These are phyloP conservation scores for Leucoraja erinaceus DNA, from an alignment of 2,113 vertebrate genomes.

Conservation along the genomic window DNA sequence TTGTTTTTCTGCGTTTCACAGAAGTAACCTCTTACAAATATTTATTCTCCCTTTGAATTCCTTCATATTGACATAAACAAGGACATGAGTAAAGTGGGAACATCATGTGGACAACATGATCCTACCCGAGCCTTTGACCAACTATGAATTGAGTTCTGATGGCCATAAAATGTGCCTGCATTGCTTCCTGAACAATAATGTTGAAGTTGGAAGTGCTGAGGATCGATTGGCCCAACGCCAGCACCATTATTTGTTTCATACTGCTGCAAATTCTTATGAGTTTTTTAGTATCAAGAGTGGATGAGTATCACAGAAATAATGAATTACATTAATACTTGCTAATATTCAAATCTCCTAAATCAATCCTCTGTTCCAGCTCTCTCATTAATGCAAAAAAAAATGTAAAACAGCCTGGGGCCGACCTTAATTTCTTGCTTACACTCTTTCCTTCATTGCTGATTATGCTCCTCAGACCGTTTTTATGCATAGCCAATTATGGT, in stretches of 20 bases:
- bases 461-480: constrained; percentile 19
- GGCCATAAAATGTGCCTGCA: not conserved
- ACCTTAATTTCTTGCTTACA: constrained; percentile 28
- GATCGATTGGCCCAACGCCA: not conserved
- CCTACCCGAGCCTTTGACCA: not conserved
- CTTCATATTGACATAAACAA: no score
- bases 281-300: not conserved
- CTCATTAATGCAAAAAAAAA: constrained; percentile 9
- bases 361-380: not conserved
- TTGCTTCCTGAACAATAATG: not conserved
- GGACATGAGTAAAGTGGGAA: no score
- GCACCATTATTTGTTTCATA: not conserved
- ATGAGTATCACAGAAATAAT: not conserved
- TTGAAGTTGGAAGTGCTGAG: not conserved
- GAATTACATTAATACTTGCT: not conserved
- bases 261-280: not conserved
- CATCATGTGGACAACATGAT: no score
- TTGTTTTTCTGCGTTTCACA: not conserved
- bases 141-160: not conserved
- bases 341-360: not conserved
- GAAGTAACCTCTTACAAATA: not conserved
- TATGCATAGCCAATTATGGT: not conserved
- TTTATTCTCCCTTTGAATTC: not conserved
- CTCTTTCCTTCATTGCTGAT: constrained; percentile 19
- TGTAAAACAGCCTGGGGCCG: constrained; percentile 11